Conservation (phyloP, 92 coral and sea anemone species). For the Epizoanthus stellaris region DNA sequence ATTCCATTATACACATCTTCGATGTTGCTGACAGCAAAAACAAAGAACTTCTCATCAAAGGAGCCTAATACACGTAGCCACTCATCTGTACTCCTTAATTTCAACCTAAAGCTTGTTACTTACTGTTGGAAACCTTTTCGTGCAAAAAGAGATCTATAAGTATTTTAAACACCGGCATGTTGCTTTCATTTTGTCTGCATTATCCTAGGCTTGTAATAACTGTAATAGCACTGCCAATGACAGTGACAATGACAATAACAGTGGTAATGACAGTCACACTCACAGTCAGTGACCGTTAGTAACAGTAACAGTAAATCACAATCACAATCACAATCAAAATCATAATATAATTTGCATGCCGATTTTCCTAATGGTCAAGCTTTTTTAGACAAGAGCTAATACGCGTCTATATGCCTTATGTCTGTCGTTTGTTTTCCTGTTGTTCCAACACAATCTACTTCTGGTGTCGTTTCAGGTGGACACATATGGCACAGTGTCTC, state of each 20-base stretch:
- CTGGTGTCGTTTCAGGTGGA: slow-evolving; percentile 82
- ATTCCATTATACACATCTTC: too few relatives aligned
- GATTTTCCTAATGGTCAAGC: not conserved
- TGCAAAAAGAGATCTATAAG: too few relatives aligned
- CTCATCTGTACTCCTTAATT: too few relatives aligned
- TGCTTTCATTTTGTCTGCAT: too few relatives aligned
- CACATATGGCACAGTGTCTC: slow-evolving; percentile 98
- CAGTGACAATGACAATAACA: not conserved
- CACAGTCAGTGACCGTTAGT: not conserved
- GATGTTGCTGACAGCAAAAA: too few relatives aligned
- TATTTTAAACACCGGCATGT: too few relatives aligned
- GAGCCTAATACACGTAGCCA: too few relatives aligned
- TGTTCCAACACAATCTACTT: not conserved
- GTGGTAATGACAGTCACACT: not conserved
- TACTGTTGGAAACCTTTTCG: not conserved
- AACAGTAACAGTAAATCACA: too few relatives aligned
- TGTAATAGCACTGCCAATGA: not conserved
- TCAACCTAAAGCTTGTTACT: too few relatives aligned
- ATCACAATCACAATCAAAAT: not conserved
- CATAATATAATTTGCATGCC: not conserved
- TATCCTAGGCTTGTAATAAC: too few relatives aligned
- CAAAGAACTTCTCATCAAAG: too few relatives aligned
- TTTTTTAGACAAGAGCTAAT: not conserved
- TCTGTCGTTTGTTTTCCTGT: not conserved
- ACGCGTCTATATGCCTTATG: not conserved